Evolutionary conservation across 53 echinoderm and acorn worm genomes (phyloP), one percentile per base, ranked within the genome.

Genomic region (Stichopus horrens): DNA sequence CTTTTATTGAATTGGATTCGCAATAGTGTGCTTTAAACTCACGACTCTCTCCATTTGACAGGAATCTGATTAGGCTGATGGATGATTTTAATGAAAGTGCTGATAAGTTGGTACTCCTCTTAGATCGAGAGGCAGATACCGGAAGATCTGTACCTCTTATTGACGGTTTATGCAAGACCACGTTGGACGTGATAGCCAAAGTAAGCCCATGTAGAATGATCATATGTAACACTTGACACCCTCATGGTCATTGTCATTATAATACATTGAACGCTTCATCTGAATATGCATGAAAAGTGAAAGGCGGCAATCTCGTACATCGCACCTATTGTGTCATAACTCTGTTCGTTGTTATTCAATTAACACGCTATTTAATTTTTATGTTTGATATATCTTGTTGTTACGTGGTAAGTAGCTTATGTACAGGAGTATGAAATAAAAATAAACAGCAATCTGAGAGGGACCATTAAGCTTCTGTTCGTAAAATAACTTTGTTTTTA

Each of bases 121-220:
- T 93, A 53, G 73, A 68, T 5, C 21, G 0, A 52, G 89, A 83
- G 55, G 91, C 89, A 0, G 90, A 93, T 53, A 91, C 91, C 13
- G 91, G 86, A 54, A 91, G 68, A 23, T 65, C 60, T 53, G 87
- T 91, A 4, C 53, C 52, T 18, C 80, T 93, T 8, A 86, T 91
- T 68, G 91, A 89, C 21, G 89, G 77, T 14, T 60, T 93, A 23
- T 74, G 89, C 74, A 89, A 80, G 63, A 88, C 77, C 21, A 89
- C 91, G 74, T 86, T 93, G 20, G 93, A 93, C 59, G 89, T 93
- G 66, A 93, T 93, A 16, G 87, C 91, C 4, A 93, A 93, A 87
- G 93, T 93, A 54, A 51, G 88, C 51, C 37, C 37, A 37, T 2
- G 37, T 37, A 37, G 37, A 37, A 37, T 37, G 37, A 23, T 23